These are phyloP conservation scores for Polyergus mexicanus DNA, from an alignment of 1,140 invertebrate genomes.

Conservation along the genomic window DNA sequence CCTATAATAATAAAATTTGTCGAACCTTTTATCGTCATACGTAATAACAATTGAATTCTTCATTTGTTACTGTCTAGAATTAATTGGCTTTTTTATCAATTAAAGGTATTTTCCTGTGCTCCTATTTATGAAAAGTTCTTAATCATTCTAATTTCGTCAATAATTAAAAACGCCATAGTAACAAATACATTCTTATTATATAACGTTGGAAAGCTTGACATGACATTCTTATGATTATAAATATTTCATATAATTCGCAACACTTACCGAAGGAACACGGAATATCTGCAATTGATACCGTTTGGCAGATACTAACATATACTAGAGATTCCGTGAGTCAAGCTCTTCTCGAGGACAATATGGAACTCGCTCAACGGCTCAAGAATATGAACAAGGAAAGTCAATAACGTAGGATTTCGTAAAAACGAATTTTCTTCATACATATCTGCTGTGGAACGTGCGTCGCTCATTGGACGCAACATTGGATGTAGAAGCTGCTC, in stretches of 20 bases:
- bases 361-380: slow-evolving; percentile 97
- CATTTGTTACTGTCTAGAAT: slow-evolving; percentile 51
- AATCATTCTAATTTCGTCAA: slow-evolving; percentile 9
- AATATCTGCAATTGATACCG: slow-evolving; percentile 55
- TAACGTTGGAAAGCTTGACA: not conserved
- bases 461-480: slow-evolving; percentile 94
- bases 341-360: slow-evolving; percentile 96
- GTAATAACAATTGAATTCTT: slow-evolving; percentile 52
- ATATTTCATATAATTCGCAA: slow-evolving; percentile 28
- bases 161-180: slow-evolving; percentile 13
- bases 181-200: not conserved
- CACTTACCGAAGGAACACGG: slow-evolving; percentile 38
- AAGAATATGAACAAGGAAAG: slow-evolving; percentile 96
- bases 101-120: slow-evolving; percentile 1
- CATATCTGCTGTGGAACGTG: slow-evolving; percentile 95
- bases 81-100: slow-evolving; percentile 35
- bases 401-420: slow-evolving; percentile 93
- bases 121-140: not conserved
- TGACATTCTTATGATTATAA: not conserved
- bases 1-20: slow-evolving; percentile 61
- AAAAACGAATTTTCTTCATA: slow-evolving; percentile 98
- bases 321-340: slow-evolving; percentile 96
- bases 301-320: slow-evolving; percentile 78
- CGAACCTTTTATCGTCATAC: slow-evolving; percentile 43
- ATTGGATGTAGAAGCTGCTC: slow-evolving; percentile 97